Evolutionary conservation across 1,140 invertebrate genomes (phyloP).

Genomic region (Drosophila truncata): DNA sequence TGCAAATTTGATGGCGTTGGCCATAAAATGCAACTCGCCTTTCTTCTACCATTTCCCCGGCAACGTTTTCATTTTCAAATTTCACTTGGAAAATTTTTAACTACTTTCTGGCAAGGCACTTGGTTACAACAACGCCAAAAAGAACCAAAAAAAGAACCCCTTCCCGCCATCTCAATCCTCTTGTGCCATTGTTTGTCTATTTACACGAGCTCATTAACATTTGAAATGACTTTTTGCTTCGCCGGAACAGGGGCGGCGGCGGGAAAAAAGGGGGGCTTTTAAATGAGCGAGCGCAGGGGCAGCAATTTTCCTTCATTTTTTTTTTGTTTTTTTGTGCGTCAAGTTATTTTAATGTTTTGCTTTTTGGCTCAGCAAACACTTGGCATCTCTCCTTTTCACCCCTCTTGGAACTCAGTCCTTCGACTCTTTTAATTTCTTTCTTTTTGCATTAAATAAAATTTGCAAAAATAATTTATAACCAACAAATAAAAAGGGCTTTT

Average conservation of each 20-base stretch:
- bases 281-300: constrained; percentile 7
- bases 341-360: constrained; percentile 74
- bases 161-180: constrained; percentile 30
- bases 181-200: constrained; percentile 81
- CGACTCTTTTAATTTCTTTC: constrained; percentile 60
- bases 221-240: constrained; percentile 80
- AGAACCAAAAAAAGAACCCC: constrained; percentile 3
- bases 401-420: constrained; percentile 2
- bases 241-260: background rate
- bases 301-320: constrained; percentile 19
- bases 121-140: constrained; percentile 10
- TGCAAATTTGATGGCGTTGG: constrained; percentile 75
- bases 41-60: constrained; percentile 13
- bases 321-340: constrained; percentile 44
- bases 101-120: constrained; percentile 68
- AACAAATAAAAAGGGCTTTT: constrained; percentile 59
- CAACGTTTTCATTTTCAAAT: constrained; percentile 74
- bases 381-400: constrained; percentile 10
- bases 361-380: constrained; percentile 65
- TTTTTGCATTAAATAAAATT: constrained; percentile 78
- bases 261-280: constrained; percentile 1
- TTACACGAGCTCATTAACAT: constrained; percentile 84
- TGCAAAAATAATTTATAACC: constrained; percentile 78
- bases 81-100: constrained; percentile 79
- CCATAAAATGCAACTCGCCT: constrained; percentile 65